A percentile compares a stretch with the other conserved stretches of the same genome.
Conservation (phyloP, 2,113 vertebrate species). For the Oncorhynchus masou region DNA sequence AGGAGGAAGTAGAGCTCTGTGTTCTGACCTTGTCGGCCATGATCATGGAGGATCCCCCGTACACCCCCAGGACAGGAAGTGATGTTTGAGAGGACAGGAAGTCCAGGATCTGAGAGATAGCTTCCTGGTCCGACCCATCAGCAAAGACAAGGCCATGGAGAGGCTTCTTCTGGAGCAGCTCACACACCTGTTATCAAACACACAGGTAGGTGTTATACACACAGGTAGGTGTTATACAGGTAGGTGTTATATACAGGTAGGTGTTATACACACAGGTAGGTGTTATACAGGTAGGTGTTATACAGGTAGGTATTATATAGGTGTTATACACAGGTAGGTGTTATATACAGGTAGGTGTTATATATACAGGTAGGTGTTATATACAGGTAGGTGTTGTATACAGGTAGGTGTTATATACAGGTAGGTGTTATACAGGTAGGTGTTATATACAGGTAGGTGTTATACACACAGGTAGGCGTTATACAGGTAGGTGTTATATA, state of each 20-base stretch:
- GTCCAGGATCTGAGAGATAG: constrained; percentile 98
- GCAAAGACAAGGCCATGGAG: constrained; percentile 96
- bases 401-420: too few species aligned
- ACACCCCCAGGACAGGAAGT: constrained; percentile 93
- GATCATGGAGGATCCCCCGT: constrained; percentile 96
- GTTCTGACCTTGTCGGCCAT: constrained; percentile 96
- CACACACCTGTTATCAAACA: constrained; percentile 80
- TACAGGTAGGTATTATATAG: too few species aligned
- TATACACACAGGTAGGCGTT: too few species aligned
- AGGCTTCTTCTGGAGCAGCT: constrained; percentile 91
- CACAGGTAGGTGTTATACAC: constrained; percentile 18
- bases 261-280: background rate
- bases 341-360: too few species aligned
- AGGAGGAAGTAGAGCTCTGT: too few species aligned
- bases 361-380: too few species aligned
- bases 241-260: background rate
- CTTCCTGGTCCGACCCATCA: constrained; percentile 95
- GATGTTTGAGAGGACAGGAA: constrained; percentile 98
- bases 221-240: background rate
- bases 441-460: too few species aligned
- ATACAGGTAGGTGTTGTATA: too few species aligned
- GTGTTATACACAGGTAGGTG: too few species aligned
- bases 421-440: too few species aligned
- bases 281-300: too few species aligned
- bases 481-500: too few species aligned